Percentiles rank a stretch among this genome's conserved stretches.
phyloP scores from a whole-genome alignment of 2,888 invertebrate genomes.

The Camptogramma bilineatum region DNA sequence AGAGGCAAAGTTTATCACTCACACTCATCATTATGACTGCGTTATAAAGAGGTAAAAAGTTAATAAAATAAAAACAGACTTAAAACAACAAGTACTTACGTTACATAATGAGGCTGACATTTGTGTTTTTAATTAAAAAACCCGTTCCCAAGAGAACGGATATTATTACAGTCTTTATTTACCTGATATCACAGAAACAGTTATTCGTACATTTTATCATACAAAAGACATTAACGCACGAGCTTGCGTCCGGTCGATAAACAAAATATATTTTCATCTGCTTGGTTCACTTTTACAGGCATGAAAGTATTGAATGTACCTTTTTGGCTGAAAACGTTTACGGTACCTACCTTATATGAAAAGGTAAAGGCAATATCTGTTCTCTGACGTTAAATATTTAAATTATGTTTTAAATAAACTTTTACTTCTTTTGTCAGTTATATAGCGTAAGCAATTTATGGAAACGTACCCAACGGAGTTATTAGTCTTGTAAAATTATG shows the following conservation, averaged over 20 bases:
- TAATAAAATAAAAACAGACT: background rate
- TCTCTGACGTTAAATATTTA: background rate
- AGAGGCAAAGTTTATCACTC: too few species aligned
- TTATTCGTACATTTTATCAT: conserved; percentile 9
- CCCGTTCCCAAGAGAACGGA: background rate
- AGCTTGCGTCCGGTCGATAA: conserved; percentile 6
- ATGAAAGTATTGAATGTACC: background rate
- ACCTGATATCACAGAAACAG: background rate
- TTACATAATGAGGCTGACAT: background rate
- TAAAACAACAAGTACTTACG: background rate
- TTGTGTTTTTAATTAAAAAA: background rate
- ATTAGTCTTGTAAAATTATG: conserved; percentile 9
- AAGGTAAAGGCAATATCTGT: background rate
- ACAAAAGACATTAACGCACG: conserved; percentile 41
- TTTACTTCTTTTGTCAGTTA: background rate
- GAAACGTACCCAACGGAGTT: conserved; percentile 4
- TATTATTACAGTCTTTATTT: background rate
- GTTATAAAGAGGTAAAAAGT: too few species aligned
- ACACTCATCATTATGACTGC: too few species aligned
- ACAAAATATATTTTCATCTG: conserved; percentile 2
- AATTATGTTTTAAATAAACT: background rate
- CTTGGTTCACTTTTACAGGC: background rate
- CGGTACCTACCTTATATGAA: too few species aligned
- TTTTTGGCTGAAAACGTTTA: background rate
- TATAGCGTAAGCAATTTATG: background rate